Percentiles rank a stretch among this genome's conserved stretches.
Conservation (phyloP, 2,797 vertebrate species). For the Discoglossus pictus region DNA sequence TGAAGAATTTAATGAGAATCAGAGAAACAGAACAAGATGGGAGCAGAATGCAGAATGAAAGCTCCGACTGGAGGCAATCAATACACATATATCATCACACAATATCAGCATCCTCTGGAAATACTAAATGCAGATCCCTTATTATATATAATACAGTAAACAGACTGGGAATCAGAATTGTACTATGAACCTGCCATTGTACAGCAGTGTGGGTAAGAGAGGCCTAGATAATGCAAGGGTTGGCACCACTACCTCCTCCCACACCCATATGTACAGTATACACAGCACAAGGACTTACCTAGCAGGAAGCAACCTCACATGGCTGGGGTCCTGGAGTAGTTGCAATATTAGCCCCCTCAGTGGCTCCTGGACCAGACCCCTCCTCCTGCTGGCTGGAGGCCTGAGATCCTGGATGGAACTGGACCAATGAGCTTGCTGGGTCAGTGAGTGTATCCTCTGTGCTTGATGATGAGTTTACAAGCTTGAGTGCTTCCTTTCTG, state of each 20-base stretch:
- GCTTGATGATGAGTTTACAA: too few species aligned
- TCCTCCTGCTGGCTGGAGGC: not conserved
- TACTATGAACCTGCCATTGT: not conserved
- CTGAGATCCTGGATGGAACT: not conserved
- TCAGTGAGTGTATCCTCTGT: not conserved
- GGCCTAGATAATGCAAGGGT: conserved; percentile 7
- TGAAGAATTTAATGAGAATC: too few species aligned
- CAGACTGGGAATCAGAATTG: conserved; percentile 3
- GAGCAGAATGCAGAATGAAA: too few species aligned
- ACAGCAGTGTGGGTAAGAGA: not conserved
- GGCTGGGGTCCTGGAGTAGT: conserved; percentile 2
- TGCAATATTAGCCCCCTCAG: conserved; percentile 2
- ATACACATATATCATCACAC: too few species aligned
- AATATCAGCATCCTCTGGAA: conserved; percentile 9
- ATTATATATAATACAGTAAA: not conserved
- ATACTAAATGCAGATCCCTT: not conserved
- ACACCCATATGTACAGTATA: not conserved
- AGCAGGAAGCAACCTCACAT: conserved; percentile 14
- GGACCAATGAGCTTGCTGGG: conserved; percentile 13
- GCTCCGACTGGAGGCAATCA: conserved; percentile 7
- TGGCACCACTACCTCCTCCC: not conserved
- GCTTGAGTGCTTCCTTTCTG: too few species aligned
- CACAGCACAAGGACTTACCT: conserved; percentile 22
- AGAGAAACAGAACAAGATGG: too few species aligned
- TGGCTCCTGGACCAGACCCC: not conserved